Evolutionary conservation across 2,797 vertebrate species (phyloP).

Genomic region (Acomys russatus): DNA sequence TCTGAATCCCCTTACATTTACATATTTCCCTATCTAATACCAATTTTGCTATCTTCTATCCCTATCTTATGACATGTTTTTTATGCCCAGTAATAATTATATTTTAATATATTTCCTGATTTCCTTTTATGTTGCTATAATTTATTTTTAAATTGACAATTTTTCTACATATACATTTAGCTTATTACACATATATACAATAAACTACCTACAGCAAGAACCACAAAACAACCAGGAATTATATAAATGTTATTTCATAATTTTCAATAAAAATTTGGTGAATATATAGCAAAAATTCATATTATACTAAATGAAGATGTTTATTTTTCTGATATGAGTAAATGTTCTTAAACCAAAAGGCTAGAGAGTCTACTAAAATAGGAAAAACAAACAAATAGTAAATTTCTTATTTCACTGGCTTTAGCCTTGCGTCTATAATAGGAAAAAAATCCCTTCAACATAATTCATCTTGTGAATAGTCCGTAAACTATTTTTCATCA

Average conservation of each 20-base stretch:
- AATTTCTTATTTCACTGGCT: conserved; percentile 32
- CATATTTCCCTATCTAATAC: neutral
- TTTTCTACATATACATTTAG: too few species aligned
- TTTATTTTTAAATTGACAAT: too few species aligned
- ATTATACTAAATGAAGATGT: conserved; percentile 42
- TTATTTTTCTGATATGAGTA: neutral
- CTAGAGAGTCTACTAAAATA: neutral
- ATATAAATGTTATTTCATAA: too few species aligned
- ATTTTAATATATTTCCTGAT: conserved; percentile 43
- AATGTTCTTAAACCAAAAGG: conserved; percentile 43
- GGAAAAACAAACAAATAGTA: conserved; percentile 47
- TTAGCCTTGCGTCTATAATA: conserved; percentile 15
- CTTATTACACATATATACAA: too few species aligned
- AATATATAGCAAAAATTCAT: conserved; percentile 24
- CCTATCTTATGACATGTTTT: neutral
- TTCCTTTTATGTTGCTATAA: neutral
- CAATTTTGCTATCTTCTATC: neutral
- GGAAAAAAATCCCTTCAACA: conserved; percentile 17
- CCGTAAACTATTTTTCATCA: conserved; percentile 48
- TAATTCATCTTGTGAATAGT: neutral
- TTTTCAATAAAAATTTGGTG: neutral
- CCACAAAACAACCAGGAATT: too few species aligned
- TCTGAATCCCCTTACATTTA: conserved; percentile 41
- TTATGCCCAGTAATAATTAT: neutral
- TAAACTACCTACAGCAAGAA: too few species aligned